Base-by-base conservation (phyloP, 2,888 invertebrate genomes). In the Drosophila kuntzei region DNA sequence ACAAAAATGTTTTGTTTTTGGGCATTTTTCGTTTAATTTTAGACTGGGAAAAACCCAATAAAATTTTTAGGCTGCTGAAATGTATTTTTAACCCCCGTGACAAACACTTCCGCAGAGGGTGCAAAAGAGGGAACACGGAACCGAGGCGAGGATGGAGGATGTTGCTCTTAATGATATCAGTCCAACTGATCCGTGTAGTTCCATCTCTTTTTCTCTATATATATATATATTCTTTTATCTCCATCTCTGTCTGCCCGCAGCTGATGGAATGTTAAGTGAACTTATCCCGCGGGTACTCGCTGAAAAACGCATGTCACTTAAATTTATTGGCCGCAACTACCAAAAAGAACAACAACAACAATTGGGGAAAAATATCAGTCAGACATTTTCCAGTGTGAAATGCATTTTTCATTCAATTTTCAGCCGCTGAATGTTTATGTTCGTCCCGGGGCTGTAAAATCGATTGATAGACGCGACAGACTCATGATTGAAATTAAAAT, bases 301-400 rank as follows among this genome's bases (percentile, higher is more conserved):
- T 80, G 87, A 81, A 86, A 86, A 89, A 87, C 78, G 86, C 89
- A 89, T 87, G 86, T 86, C 86, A 86, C 88, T 89, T 82, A 73
- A 86, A 86, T 86, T 86, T 89, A 86, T 86, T 86, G 85, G 81
- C 87, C 87, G 71, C 88, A 74, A 70, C 79, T 74, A 70, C 70
- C 43, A 53, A 20, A 20, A 57, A 25, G 51, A 61, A 53, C 76
- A 79, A 49, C 63, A 68, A 16, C 14, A 37, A 37, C 37, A 39
- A 39, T 18, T 37, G 37, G 37, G 16, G 11, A 39, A 14, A 57
- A 69, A 39, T n/a, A 32, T 27, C 55, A 62, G 54, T 43, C 55
- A 59, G 60, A 58, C 61, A 62, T 58, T 73, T 43, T 54, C 58
- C 66, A 76, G 69, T 81, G 83, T 74, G 73, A 78, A 87, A 83